Evolutionary conservation across 2,113 vertebrate genomes (phyloP), one percentile per base, ranked within the genome.

Genomic region (Strigops habroptila): DNA sequence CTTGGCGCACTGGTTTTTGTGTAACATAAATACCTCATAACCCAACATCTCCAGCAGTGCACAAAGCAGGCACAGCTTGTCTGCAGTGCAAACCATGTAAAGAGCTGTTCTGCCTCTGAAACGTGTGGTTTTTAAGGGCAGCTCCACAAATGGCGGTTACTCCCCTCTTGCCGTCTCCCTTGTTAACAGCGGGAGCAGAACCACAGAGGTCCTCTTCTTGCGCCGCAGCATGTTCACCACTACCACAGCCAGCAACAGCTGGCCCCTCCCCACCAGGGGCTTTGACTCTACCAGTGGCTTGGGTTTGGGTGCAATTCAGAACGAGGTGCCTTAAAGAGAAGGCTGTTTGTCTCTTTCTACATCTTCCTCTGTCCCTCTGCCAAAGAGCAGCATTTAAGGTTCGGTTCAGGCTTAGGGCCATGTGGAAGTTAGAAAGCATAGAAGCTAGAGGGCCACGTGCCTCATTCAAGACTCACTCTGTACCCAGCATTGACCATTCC

Each of bases 201-300:
- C 11, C 0, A 0, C 62, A 30, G 74, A 37, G 33, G 16, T 33
- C 51, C 57, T 27, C 27, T 46, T 33, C 18, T 52, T n/a, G 60
- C 0, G 0, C 25, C 1, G 0, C 35, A 41, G 39, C 3, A 0
- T 0, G 0, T n/a, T 82, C 28, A 1, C 15, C 44, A 5, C 15
- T 41, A 5, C 31, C 25, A 2, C 17, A 5, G 21, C 39, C 49
- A n/a, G 51, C 35, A 43, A 3, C 17, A 49, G 27, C 46, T 28
- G 3, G 6, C 33, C 15, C 15, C 18, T 7, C 41, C 31, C 12
- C 2, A 6, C 46, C 43, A 13, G 7, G 18, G 59, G 51, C 63
- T 68, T 30, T 7, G 31, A 11, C 46, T 67, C 41, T 37, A 9
- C 46, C 2, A 18, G 57, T 60, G 13, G 37, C 73, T 75, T 49